A percentile compares a stretch with the other conserved stretches of the same genome.
phyloP scores from a whole-genome alignment of 2,797 vertebrate species.

The Sternotherus odoratus region DNA sequence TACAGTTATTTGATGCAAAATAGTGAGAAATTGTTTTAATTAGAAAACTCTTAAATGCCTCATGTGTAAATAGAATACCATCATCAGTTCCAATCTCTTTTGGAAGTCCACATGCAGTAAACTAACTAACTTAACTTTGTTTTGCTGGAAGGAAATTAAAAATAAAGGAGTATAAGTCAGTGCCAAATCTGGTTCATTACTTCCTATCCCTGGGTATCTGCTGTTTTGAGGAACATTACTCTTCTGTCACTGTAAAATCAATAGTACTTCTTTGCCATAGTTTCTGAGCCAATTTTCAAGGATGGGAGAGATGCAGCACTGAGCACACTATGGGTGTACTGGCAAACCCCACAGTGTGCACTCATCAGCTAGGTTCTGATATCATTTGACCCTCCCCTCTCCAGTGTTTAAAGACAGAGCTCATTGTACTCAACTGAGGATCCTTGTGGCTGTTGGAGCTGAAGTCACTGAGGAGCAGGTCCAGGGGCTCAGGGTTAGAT shows the following conservation, averaged over 20 bases:
- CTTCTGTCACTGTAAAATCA: background rate
- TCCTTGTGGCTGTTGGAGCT: no score
- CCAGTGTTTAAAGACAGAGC: no score
- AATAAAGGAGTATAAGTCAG: background rate
- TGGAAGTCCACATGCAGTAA: background rate
- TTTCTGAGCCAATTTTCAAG: background rate
- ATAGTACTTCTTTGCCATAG: background rate
- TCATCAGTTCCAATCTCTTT: background rate
- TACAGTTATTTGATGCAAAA: background rate
- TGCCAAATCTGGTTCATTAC: background rate
- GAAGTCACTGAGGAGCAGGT: no score
- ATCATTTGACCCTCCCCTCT: no score
- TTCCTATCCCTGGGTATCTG: background rate
- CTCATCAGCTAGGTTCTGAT: background rate
- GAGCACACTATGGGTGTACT: background rate
- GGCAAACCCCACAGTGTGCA: background rate
- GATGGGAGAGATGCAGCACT: background rate
- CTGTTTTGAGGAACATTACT: background rate
- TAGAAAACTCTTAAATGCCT: background rate
- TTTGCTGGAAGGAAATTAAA: background rate
- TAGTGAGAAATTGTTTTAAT: background rate
- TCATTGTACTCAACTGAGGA: no score
- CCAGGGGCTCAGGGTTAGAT: background rate
- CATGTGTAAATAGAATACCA: background rate
- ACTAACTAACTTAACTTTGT: background rate